phyloP scores from a whole-genome alignment of 2,888 invertebrate genomes.

The Tenthredo notha region DNA sequence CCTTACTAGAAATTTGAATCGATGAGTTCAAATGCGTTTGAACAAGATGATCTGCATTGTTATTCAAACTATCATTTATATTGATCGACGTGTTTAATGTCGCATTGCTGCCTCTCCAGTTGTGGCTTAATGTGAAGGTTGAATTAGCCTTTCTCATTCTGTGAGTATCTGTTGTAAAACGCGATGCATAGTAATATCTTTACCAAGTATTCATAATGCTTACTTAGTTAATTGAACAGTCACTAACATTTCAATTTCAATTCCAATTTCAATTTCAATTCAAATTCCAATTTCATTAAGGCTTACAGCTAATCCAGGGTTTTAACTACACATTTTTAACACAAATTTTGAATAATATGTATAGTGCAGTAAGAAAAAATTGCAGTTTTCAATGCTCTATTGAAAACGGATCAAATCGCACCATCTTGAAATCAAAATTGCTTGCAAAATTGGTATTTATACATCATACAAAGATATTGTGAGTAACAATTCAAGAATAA shows the following conservation, averaged over 20 bases:
- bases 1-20: slow-evolving; percentile 49
- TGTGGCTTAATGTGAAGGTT: slow-evolving; percentile 68
- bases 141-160: slow-evolving; percentile 70
- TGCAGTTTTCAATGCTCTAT: not conserved
- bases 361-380: not conserved
- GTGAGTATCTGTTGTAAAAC: slow-evolving; percentile 74
- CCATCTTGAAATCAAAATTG: not conserved
- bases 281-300: not conserved
- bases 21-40: slow-evolving; percentile 53
- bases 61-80: slow-evolving; percentile 59
- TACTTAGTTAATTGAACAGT: slow-evolving; percentile 10
- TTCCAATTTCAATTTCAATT: not conserved
- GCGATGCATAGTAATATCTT: slow-evolving; percentile 64
- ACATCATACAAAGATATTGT: not conserved
- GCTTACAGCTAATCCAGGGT: not conserved
- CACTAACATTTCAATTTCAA: not conserved
- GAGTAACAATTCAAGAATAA: not conserved
- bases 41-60: slow-evolving; percentile 57
- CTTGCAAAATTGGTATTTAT: not conserved
- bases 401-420: not conserved
- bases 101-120: slow-evolving; percentile 61
- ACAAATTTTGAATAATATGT: not conserved
- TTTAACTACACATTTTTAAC: not conserved
- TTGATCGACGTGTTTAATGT: slow-evolving; percentile 58
- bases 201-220: slow-evolving; percentile 29